Evolutionary conservation across 2,888 invertebrate genomes (phyloP), one percentile per base, ranked within the genome.

Genomic region (Nephrotoma appendiculata): DNA sequence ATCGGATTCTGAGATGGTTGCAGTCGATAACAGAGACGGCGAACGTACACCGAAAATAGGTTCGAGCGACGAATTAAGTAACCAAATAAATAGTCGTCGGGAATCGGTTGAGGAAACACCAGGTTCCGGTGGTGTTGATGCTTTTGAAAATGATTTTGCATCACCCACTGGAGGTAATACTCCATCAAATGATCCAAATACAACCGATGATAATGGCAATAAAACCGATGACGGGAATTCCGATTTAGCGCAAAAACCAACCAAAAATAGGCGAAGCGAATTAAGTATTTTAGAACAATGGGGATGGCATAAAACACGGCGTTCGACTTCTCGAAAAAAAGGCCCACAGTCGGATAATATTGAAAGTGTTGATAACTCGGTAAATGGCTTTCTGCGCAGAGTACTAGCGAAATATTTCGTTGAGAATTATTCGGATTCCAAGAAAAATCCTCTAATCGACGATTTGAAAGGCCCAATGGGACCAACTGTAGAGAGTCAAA

Each of bases 261-360:
- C 91, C 86, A 91, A 91, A 6, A 93, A 96, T 88, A 92, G 96
- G n/a, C 92, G 96, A 87, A 96, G 95, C 91, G 94, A 95, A 44
- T 91, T 96, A 12, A 94, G 94, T 86, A 94, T 94, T 88, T 91
- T 96, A 41, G 94, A 96, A 89, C 95, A 95, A 88, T 96, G 96
- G 95, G 95, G 95, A 86, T 96, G 96, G 95, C 96, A 95, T 89
- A 90, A 90, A 88, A 90, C 89, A 87, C 89, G 90, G 0, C 88
- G 90, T 2, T 88, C 89, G 0, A 71, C 71, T 31, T 89, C 90
- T 15, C 88, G 90, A 5, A 90, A 90, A 87, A 90, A 90, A 87
- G 88, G 88, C 86, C 52, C 57, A 41, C 89, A 89, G 87, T 89
- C 88, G 41, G 90, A 90, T 86, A 88, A 89, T 19, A 88, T 89